Evolutionary conservation across 2,797 vertebrate genomes (phyloP).

Genomic region (Chelidonichthys spinosus): DNA sequence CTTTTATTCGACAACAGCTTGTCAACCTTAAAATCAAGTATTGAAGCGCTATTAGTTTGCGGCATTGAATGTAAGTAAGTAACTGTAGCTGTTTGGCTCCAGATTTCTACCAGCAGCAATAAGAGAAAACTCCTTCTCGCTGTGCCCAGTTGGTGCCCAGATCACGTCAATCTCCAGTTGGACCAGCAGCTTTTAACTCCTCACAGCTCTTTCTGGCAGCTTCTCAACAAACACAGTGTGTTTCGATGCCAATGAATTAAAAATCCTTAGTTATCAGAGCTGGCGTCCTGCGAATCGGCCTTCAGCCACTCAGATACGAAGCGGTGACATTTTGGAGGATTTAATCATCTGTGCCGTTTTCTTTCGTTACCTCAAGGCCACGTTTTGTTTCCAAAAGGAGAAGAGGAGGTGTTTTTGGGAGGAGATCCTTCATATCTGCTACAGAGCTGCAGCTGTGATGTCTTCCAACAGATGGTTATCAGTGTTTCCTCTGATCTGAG

Average conservation of each 20-base stretch:
- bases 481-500: conserved; percentile 31
- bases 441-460: conserved; percentile 48
- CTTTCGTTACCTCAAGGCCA: not conserved
- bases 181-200: not conserved
- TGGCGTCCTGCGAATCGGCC: not conserved
- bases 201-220: too few relatives aligned
- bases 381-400: not conserved
- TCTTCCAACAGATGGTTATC: conserved; percentile 54
- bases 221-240: too few relatives aligned
- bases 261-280: not conserved
- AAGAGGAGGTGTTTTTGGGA: not conserved
- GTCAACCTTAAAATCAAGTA: too few relatives aligned
- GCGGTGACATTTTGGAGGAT: conserved; percentile 3
- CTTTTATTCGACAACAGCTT: too few relatives aligned
- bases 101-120: too few relatives aligned
- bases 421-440: not conserved
- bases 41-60: too few relatives aligned
- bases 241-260: too few relatives aligned
- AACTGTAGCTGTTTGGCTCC: too few relatives aligned
- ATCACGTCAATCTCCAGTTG: not conserved
- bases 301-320: not conserved
- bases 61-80: too few relatives aligned
- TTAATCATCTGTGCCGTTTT: conserved; percentile 6
- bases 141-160: too few relatives aligned
- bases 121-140: too few relatives aligned